Percentiles rank a stretch among this genome's conserved stretches.
Conservation (phyloP, 2,888 invertebrate species). For the Sarcophaga subvicina region DNA sequence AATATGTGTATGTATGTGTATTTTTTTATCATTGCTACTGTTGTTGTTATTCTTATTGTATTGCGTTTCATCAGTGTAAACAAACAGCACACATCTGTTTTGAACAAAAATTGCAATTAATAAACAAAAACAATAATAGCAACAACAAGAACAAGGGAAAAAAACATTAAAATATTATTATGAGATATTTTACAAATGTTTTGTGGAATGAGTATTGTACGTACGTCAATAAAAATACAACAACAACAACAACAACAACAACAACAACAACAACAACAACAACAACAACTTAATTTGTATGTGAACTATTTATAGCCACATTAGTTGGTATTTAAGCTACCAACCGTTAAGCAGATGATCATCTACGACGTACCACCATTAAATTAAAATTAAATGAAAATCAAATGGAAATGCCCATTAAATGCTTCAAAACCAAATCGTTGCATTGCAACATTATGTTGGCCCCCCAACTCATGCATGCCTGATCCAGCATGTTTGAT, state of each 20-base stretch:
- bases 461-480: conserved; percentile 29
- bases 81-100: conserved; percentile 53
- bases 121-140: conserved; percentile 45
- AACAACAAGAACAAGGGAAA: neutral
- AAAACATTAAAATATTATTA: neutral
- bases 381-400: conserved; percentile 34
- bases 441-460: conserved; percentile 26
- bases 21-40: neutral
- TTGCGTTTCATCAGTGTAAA: conserved; percentile 33
- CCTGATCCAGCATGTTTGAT: neutral
- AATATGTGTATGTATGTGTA: neutral
- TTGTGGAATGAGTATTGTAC: neutral
- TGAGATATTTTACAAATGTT: too few species aligned
- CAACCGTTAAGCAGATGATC: neutral
- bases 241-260: conserved; percentile 3
- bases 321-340: neutral
- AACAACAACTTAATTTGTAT: conserved; percentile 9
- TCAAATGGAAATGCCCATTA: neutral
- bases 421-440: neutral
- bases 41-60: neutral
- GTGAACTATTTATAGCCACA: conserved; percentile 54
- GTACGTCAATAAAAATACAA: neutral
- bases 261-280: too few species aligned
- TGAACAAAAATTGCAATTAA: conserved; percentile 57
- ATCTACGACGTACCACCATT: neutral